Base-by-base conservation (phyloP, 2,797 vertebrate species). In the Cuniculus paca region DNA sequence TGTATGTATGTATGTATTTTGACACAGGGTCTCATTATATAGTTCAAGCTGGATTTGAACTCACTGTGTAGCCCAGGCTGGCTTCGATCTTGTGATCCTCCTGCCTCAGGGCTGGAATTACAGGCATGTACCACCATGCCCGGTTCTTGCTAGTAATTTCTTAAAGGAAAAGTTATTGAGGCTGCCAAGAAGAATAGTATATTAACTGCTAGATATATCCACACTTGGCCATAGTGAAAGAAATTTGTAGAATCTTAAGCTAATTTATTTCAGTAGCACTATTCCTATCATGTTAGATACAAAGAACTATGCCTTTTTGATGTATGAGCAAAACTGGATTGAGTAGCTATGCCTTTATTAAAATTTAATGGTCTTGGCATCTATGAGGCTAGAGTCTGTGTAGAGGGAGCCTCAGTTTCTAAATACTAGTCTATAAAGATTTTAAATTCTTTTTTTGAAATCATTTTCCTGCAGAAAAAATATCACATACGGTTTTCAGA, bases 281-380 rank as follows among this genome's bases (percentile, higher is more conserved):
- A 65, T 87, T 94, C 63, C 48, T 95, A 31, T 94, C 92, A 39
- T 82, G 45, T 91, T 90, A 83, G 19, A 26, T 95, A 88, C 87
- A 94, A 96, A 93, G 50, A 96, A 50, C 28, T 95, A 36, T 90
- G 20, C 50, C 54, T 68, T 39, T 94, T 95, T 95, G 90, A 88
- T 65, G 28, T 86, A 50, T 88, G 72, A 93, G n/a, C 26, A 89
- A 97, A 96, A 87, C 34, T 68, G 39, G 20, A 77, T 94, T 95
- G 70, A 90, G 58, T 95, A 90, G 86, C 48, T 70, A 6, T 90
- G 48, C 87, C 60, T 93, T 94, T 81, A 87, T 81, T 97, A 90
- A 93, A 95, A 86, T 94, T 89, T 86, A 86, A 82, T 94, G 79
- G 75, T 94, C 50, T 78, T 92, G 87, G 48, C 48, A 45, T 96